Percentiles rank a stretch among this genome's conserved stretches.
Evolutionary conservation across 2,113 vertebrate species (phyloP).

Genomic region (Cephalophus harveyi): DNA sequence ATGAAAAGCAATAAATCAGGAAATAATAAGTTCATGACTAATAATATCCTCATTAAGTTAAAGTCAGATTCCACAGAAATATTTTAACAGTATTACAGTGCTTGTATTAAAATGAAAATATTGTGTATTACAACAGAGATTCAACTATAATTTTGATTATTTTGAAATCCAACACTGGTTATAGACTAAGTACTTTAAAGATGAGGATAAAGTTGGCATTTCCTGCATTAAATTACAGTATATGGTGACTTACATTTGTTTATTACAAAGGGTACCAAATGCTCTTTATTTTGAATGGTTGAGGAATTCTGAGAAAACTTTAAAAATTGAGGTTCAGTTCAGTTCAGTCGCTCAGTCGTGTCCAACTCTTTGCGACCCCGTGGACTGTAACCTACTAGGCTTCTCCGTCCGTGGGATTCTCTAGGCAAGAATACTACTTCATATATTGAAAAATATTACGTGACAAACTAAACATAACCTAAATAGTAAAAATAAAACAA

Average conservation of each 20-base stretch:
- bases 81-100: not conserved
- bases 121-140: not conserved
- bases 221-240: not conserved
- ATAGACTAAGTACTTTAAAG: not conserved
- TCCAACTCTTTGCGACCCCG: too few species aligned
- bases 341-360: too few species aligned
- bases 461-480: not conserved
- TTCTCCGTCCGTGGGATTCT: too few species aligned
- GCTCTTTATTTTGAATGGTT: not conserved
- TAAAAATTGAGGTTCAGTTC: not conserved
- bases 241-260: not conserved
- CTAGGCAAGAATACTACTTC: too few species aligned
- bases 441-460: not conserved
- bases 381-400: too few species aligned
- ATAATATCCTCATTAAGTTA: not conserved
- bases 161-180: not conserved
- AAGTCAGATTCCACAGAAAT: not conserved
- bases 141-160: not conserved
- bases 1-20: not conserved
- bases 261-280: not conserved
- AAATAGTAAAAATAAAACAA: not conserved
- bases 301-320: not conserved
- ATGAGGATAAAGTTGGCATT: not conserved
- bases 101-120: not conserved
- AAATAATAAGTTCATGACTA: not conserved